Percentiles rank a stretch among this genome's conserved stretches.
phyloP scores from a whole-genome alignment of 2,888 invertebrate genomes.

The Bombyx huttoni region DNA sequence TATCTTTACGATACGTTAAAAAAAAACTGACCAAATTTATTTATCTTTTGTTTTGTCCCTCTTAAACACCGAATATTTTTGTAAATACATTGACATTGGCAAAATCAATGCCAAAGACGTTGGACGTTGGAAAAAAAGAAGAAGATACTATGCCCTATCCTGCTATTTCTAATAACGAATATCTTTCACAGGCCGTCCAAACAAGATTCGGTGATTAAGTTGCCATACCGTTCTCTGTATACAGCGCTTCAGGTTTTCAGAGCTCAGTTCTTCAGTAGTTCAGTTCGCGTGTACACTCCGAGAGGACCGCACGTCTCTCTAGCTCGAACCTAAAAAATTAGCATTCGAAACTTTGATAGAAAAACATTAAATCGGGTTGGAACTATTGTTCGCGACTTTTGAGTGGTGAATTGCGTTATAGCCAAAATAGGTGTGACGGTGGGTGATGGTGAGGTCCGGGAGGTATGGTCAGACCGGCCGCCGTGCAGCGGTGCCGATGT shows the following conservation, averaged over 20 bases:
- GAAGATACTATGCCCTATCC: too few relatives aligned
- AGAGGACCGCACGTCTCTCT: background rate
- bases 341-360: background rate
- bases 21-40: too few relatives aligned
- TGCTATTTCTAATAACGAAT: too few relatives aligned
- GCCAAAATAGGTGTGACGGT: slow-evolving; percentile 49
- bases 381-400: slow-evolving; percentile 12
- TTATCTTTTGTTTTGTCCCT: too few relatives aligned
- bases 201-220: background rate
- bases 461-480: slow-evolving; percentile 18
- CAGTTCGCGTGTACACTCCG: background rate
- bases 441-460: slow-evolving; percentile 18
- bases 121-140: too few relatives aligned
- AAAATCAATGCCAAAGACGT: too few relatives aligned
- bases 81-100: too few relatives aligned
- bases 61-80: too few relatives aligned
- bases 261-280: background rate
- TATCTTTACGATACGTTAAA: too few relatives aligned
- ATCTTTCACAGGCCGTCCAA: too few relatives aligned
- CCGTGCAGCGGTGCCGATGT: slow-evolving; percentile 37
- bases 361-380: background rate
- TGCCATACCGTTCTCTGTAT: background rate
- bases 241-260: background rate
- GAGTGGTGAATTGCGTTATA: slow-evolving; percentile 24
- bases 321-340: background rate